Evolutionary conservation across 2,888 invertebrate species (phyloP).

Genomic region (Eugnorisma glareosa): DNA sequence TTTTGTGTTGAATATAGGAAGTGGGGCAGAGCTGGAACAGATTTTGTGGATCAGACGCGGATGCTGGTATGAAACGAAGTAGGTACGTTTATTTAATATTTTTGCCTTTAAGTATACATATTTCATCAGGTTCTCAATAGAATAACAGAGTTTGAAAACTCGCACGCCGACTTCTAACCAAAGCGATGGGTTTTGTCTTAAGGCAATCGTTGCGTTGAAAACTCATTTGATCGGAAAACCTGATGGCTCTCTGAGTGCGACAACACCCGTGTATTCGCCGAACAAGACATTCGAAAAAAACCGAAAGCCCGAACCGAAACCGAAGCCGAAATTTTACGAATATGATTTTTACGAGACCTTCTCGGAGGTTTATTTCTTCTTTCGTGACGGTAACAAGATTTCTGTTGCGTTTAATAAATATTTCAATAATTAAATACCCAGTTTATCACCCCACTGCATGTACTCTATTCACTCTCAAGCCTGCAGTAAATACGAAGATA

Average conservation of each 20-base stretch:
- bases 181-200: not conserved
- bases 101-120: not conserved
- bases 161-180: not conserved
- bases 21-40: not conserved
- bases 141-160: not conserved
- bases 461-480: not conserved
- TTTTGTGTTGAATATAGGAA: not conserved
- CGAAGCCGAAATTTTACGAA: not conserved
- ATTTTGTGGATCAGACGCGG: not conserved
- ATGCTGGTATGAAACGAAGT: not conserved
- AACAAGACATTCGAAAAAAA: too few relatives aligned
- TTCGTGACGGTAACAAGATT: not conserved
- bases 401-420: not conserved
- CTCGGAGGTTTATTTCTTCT: not conserved
- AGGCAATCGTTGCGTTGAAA: not conserved
- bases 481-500: conserved; percentile 30
- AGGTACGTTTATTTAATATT: not conserved
- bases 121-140: not conserved
- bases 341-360: not conserved
- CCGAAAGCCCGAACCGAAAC: too few relatives aligned
- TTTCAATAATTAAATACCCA: not conserved
- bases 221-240: not conserved
- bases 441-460: not conserved
- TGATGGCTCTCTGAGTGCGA: not conserved
- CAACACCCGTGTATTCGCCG: not conserved